Evolutionary conservation across 2,113 vertebrate species (phyloP), one percentile per base, ranked within the genome.

Genomic region (Mormyrus lacerda): DNA sequence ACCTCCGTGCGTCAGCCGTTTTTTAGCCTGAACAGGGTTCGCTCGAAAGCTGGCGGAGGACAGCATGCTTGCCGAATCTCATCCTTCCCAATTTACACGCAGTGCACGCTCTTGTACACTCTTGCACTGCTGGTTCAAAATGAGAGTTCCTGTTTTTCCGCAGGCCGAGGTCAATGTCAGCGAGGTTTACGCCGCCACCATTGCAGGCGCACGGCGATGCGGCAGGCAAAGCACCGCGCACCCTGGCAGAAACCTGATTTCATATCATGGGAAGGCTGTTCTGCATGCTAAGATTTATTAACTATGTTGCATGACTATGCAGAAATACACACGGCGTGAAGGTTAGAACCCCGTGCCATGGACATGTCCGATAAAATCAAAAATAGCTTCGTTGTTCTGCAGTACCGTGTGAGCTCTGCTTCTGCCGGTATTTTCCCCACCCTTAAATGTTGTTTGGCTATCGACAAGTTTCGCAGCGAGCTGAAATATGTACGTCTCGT

Each of bases 191-290:
- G n/a, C 45, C 21, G 45, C 1, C 82, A 13, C 24, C 2, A 2
- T 17, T 15, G 44, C 17, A 1, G 44, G 21, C 0, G 21, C 21
- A 9, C 0, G 10, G 83, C 8, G 83, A 48, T 3, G 83, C 83
- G 8, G 83, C 83, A 50, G 83, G 42, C 44, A 1, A n/a, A 2
- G 19, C 9, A 17, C 44, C 44, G 55, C 27, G n/a, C n/a, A 10
- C 31, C 4, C 44, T 50, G 61, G 27, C 15, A 35, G 21, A 87
- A 8, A 35, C 11, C 35, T 39, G 39, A 35, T 6, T 88, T 51
- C 4, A 88, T 65, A 79, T 65, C 65, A 88, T 35, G 31, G 87
- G 44, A 88, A 76, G 47, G n/a, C 61, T 88, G n/a, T 76, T 48
- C 42, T 48, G 13, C 87, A 76, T 69, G n/a, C 61, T 73, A 73